These are phyloP conservation scores for Poecile montanus DNA, from an alignment of 2,797 vertebrate genomes.

Conservation along the genomic window DNA sequence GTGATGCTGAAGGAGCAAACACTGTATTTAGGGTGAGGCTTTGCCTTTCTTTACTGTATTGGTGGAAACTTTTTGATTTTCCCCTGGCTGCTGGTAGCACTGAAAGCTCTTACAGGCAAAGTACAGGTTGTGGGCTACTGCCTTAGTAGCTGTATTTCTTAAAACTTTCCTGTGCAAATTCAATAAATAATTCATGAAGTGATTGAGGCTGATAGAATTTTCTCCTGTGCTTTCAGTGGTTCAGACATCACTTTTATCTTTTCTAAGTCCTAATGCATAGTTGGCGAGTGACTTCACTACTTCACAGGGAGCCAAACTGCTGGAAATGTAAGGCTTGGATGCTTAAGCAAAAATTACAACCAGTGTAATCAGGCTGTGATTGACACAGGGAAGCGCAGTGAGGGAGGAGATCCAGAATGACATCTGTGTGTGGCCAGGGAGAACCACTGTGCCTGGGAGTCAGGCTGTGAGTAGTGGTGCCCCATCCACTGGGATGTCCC, in stretches of 20 bases:
- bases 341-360: neutral
- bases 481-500: neutral
- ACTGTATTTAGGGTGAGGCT: neutral
- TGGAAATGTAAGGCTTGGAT: neutral
- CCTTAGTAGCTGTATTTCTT: neutral
- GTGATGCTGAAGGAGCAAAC: neutral
- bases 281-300: neutral
- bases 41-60: neutral
- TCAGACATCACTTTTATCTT: conserved; percentile 1
- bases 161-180: neutral
- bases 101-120: neutral
- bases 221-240: neutral
- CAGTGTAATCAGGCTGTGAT: neutral
- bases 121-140: neutral
- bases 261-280: neutral
- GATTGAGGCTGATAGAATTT: conserved; percentile 9
- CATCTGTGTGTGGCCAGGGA: accelerated
- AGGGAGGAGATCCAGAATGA: neutral
- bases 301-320: neutral
- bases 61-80: neutral
- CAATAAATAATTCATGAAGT: conserved; percentile 1
- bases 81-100: neutral
- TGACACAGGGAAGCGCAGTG: neutral
- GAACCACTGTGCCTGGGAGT: neutral
- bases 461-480: neutral